A percentile compares a stretch with the other conserved stretches of the same genome.
Conservation (phyloP, 2,888 invertebrate genomes). For the Limnephilus auricula region DNA sequence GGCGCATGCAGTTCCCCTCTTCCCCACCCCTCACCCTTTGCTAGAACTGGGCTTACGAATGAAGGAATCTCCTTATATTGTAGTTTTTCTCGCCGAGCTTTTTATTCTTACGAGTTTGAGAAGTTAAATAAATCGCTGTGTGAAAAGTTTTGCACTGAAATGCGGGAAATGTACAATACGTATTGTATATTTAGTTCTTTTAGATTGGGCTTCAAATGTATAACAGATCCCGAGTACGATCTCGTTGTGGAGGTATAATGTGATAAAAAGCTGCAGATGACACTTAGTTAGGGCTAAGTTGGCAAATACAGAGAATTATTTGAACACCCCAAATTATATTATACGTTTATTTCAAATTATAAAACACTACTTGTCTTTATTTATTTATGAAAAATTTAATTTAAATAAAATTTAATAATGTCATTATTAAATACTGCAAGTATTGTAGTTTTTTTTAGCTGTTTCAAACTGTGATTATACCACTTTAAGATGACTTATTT, state of each 20-base stretch:
- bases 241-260: background rate
- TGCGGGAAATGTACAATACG: background rate
- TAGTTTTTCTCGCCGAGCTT: constrained; percentile 63
- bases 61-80: constrained; percentile 67
- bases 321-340: background rate
- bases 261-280: background rate
- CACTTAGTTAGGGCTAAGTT: background rate
- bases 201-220: background rate
- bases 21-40: constrained; percentile 52
- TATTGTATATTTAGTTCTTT: background rate
- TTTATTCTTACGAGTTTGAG: constrained; percentile 63
- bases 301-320: background rate
- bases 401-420: too few species aligned
- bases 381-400: too few species aligned
- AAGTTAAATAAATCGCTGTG: constrained; percentile 60
- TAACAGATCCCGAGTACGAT: background rate
- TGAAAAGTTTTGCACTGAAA: constrained; percentile 50
- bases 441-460: too few species aligned
- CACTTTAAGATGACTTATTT: too few species aligned
- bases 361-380: background rate
- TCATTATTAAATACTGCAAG: too few species aligned
- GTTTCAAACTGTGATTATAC: too few species aligned
- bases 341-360: background rate
- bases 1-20: constrained; percentile 58
- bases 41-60: constrained; percentile 63